These are phyloP conservation scores for Dicerorhinus sumatrensis DNA, from an alignment of 2,113 vertebrate species.

Conservation along the genomic window DNA sequence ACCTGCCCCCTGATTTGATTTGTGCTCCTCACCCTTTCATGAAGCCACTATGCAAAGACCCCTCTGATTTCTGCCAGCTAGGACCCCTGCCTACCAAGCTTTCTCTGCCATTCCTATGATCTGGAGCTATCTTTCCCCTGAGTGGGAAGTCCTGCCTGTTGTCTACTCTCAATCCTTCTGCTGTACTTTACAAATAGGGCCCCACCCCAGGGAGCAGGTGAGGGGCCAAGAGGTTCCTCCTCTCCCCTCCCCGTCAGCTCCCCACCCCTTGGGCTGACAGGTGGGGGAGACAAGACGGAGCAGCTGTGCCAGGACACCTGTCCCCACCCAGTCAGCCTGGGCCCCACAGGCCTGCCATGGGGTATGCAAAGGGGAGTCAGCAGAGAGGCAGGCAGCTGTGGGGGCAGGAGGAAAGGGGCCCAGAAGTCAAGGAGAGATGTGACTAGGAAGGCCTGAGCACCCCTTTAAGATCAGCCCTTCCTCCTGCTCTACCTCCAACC, in stretches of 20 bases:
- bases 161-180: background rate
- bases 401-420: background rate
- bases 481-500: background rate
- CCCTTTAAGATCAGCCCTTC: background rate
- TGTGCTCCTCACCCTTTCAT: background rate
- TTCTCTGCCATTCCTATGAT: background rate
- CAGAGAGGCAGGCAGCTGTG: slow-evolving; percentile 1
- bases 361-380: background rate
- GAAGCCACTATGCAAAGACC: background rate
- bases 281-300: slow-evolving; percentile 60
- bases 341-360: background rate
- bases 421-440: background rate
- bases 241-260: background rate
- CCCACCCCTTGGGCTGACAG: slow-evolving; percentile 68
- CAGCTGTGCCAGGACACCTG: slow-evolving; percentile 80
- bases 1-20: background rate
- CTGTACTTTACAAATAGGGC: background rate
- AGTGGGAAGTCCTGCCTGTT: background rate
- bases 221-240: background rate
- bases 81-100: background rate
- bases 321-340: slow-evolving; percentile 56
- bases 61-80: background rate
- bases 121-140: background rate
- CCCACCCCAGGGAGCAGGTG: slow-evolving; percentile 58
- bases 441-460: background rate